These are phyloP conservation scores for Delphinapterus leucas DNA, from an alignment of 2,113 vertebrate genomes.

Conservation along the genomic window DNA sequence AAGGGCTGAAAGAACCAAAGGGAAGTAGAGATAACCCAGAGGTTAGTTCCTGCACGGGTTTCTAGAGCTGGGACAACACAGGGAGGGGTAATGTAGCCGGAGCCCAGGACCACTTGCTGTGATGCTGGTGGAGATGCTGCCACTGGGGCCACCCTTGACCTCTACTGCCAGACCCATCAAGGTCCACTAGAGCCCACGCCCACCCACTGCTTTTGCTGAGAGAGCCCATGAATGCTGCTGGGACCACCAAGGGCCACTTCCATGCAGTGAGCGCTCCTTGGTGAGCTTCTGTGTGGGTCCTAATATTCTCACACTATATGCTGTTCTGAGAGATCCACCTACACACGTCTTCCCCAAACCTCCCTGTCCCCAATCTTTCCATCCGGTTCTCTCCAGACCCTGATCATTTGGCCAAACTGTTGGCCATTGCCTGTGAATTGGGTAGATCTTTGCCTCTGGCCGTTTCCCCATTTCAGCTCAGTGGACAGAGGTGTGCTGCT, in stretches of 20 bases:
- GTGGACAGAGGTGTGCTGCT: background rate
- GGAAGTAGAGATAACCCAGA: background rate
- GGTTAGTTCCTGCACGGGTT: background rate
- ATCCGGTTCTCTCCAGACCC: background rate
- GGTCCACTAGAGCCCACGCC: background rate
- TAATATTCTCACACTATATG: accelerated
- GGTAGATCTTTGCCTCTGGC: background rate
- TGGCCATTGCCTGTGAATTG: background rate
- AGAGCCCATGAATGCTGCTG: background rate
- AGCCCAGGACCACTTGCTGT: background rate
- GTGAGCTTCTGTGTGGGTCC: background rate
- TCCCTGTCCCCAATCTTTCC: background rate
- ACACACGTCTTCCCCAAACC: too few species aligned
- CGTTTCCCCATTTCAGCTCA: background rate
- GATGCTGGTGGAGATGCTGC: background rate
- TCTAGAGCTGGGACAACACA: background rate
- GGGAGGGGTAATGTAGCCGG: background rate
- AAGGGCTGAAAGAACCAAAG: background rate
- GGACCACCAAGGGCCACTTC: background rate
- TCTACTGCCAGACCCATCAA: background rate
- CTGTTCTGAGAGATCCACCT: background rate
- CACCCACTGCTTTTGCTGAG: background rate
- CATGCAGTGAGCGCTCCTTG: too few species aligned
- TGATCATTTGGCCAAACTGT: background rate
- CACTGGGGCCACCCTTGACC: too few species aligned